Conservation (phyloP, 1,140 invertebrate genomes). For the Diorhabda sublineata region DNA sequence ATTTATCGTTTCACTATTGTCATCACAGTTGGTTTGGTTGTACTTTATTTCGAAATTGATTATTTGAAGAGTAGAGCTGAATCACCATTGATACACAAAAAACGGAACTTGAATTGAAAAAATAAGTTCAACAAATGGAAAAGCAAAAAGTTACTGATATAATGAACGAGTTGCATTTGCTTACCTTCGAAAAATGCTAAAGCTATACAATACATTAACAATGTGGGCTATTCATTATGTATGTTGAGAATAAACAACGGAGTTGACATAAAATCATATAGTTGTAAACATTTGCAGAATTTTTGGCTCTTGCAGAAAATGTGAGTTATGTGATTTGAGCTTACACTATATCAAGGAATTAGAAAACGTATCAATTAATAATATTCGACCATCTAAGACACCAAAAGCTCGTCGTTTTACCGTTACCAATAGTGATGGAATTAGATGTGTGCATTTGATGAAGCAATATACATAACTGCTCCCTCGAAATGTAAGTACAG, state of each 20-base stretch:
- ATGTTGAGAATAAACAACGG: not conserved
- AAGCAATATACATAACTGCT: not conserved
- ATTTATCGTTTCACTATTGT: not conserved
- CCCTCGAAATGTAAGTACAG: not conserved
- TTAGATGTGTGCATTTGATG: not conserved
- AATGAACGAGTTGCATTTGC: not conserved
- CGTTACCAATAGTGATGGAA: not conserved
- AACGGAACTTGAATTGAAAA: not conserved
- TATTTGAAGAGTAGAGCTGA: not conserved
- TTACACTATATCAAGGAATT: not conserved
- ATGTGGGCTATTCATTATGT: not conserved
- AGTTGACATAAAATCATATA: not conserved
- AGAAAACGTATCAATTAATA: not conserved
- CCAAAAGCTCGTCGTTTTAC: not conserved
- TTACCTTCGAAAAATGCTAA: not conserved
- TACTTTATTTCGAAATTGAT: not conserved
- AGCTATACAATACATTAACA: not conserved
- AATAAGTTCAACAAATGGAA: not conserved
- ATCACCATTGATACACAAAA: too few relatives aligned
- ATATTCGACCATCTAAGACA: not conserved
- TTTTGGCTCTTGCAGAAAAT: not conserved
- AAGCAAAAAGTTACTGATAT: not conserved
- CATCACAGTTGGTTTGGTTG: not conserved
- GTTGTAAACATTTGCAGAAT: not conserved
- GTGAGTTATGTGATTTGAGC: not conserved